phyloP scores from a whole-genome alignment of 2,888 invertebrate species.

The Pterostichus madidus region DNA sequence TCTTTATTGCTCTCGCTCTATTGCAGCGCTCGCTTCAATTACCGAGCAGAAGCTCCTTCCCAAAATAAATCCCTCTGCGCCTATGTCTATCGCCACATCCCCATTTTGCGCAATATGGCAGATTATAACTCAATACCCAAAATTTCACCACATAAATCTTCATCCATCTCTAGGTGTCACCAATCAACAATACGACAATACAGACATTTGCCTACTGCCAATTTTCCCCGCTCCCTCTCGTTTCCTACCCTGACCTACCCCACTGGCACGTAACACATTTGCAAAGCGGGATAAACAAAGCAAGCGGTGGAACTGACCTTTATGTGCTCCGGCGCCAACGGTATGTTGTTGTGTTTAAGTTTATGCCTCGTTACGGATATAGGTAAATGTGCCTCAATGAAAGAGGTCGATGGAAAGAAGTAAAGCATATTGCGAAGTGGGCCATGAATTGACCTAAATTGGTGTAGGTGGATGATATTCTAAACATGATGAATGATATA shows the following conservation, averaged over 20 bases:
- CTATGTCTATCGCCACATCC: not conserved
- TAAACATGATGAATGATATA: not conserved
- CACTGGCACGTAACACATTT: constrained; percentile 7
- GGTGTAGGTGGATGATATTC: not conserved
- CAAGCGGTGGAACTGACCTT: constrained; percentile 5
- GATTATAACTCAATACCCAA: constrained; percentile 37
- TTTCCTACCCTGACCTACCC: constrained; percentile 10
- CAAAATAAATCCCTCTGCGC: not conserved
- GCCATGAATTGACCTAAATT: not conserved
- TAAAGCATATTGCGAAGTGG: not conserved
- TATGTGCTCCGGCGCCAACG: not conserved
- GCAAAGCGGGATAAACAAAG: constrained; percentile 19
- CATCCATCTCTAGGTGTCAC: constrained; percentile 44
- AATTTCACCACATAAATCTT: constrained; percentile 35
- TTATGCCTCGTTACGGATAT: constrained; percentile 56
- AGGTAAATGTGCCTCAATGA: constrained; percentile 51
- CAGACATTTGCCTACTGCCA: constrained; percentile 13
- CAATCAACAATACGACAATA: constrained; percentile 21
- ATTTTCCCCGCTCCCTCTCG: not conserved
- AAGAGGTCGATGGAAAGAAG: constrained; percentile 3
- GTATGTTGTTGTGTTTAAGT: constrained; percentile 40
- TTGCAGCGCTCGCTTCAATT: too few species aligned
- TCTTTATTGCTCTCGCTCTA: too few species aligned
- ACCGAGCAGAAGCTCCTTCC: not conserved
- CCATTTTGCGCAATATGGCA: constrained; percentile 35